Evolutionary conservation across 2,888 invertebrate species (phyloP).

Genomic region (Azorinus chamasolen): DNA sequence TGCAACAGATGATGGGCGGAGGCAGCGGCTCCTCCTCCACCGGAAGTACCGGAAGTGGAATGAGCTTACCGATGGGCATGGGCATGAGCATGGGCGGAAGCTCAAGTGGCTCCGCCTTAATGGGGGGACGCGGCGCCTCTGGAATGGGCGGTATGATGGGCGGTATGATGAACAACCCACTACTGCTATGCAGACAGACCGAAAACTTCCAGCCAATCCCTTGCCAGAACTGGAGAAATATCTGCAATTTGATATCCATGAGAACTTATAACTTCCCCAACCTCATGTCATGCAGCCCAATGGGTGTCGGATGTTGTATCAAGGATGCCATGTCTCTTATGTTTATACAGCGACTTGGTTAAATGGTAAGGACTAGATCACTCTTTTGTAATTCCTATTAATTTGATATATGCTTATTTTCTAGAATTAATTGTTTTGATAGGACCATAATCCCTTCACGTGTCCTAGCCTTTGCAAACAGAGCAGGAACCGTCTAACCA

Average conservation of each 20-base stretch:
- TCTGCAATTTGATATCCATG: conserved; percentile 63
- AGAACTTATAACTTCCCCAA: conserved; percentile 59
- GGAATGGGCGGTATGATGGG: conserved; percentile 3
- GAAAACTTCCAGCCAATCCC: conserved; percentile 64
- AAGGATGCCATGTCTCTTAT: conserved; percentile 60
- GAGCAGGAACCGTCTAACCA: too few species aligned
- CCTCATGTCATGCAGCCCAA: conserved; percentile 64
- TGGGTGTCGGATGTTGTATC: conserved; percentile 70
- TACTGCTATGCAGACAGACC: conserved; percentile 60
- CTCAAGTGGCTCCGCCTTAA: background rate
- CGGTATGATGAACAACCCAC: conserved; percentile 58
- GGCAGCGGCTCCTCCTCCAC: background rate
- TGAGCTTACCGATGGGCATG: background rate
- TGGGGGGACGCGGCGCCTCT: background rate
- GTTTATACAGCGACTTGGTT: conserved; percentile 26
- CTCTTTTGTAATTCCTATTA: too few species aligned
- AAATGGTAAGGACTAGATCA: conserved; percentile 1
- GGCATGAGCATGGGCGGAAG: conserved; percentile 1
- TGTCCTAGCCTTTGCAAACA: too few species aligned
- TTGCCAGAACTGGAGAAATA: conserved; percentile 39
- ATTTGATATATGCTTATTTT: too few species aligned
- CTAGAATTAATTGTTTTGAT: too few species aligned
- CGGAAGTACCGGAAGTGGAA: too few species aligned
- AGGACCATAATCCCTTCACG: too few species aligned
- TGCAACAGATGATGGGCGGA: background rate